phyloP scores from a whole-genome alignment of 2,797 vertebrate species.

The Melanogrammus aeglefinus region DNA sequence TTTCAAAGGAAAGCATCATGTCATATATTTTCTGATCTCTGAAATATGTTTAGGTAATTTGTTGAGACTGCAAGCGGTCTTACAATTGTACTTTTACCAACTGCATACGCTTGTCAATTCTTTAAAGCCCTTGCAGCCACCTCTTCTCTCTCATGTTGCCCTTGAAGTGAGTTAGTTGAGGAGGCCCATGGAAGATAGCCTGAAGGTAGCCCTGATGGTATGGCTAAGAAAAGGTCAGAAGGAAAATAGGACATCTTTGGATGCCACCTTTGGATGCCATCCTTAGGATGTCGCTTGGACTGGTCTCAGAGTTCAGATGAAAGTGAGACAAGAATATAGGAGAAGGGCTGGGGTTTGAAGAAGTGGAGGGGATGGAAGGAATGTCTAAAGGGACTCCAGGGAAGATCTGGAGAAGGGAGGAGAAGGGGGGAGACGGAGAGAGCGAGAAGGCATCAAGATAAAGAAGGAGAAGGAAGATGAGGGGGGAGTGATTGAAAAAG shows the following conservation, averaged over 20 bases:
- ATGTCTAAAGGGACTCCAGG: not conserved
- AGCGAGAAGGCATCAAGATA: not conserved
- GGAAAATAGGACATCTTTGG: not conserved
- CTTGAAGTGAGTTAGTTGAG: not conserved
- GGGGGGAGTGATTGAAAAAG: slow-evolving; percentile 10
- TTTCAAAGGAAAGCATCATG: not conserved
- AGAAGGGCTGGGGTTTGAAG: slow-evolving; percentile 5
- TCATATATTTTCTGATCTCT: not conserved
- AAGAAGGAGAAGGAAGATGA: not conserved
- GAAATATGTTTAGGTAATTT: not conserved
- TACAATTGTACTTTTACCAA: not conserved
- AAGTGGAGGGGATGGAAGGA: not conserved
- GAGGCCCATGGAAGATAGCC: too few species aligned
- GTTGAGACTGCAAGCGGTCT: not conserved
- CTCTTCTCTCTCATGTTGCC: too few species aligned
- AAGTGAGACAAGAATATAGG: slow-evolving; percentile 2
- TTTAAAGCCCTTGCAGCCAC: too few species aligned
- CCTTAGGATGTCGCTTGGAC: not conserved
- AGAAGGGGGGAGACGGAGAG: not conserved
- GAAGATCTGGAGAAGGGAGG: not conserved
- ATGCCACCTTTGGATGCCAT: not conserved
- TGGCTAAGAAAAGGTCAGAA: not conserved
- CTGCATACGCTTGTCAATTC: not conserved
- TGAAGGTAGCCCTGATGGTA: too few species aligned
- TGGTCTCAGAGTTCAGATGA: not conserved